Percentiles rank a stretch among this genome's conserved stretches.
Evolutionary conservation across 2,113 vertebrate genomes (phyloP).

Genomic region (Recurvirostra avosetta): DNA sequence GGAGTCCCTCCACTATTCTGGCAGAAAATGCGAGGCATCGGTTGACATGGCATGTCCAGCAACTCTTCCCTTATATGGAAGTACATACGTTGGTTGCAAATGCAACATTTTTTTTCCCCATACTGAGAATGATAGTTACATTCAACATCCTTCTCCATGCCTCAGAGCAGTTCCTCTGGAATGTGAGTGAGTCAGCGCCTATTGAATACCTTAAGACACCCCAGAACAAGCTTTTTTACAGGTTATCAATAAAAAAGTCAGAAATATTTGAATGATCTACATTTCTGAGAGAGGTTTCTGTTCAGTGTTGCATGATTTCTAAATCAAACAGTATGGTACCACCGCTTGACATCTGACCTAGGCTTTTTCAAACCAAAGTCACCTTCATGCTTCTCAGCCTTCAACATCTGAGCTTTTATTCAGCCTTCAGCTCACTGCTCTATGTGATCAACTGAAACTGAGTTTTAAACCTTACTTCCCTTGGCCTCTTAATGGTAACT

Average conservation of each 20-base stretch:
- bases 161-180: not conserved
- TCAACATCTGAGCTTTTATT: not conserved
- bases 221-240: not conserved
- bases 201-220: not conserved
- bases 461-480: not conserved
- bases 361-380: not conserved
- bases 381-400: not conserved
- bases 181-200: not conserved
- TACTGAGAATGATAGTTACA: accelerated
- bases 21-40: not conserved
- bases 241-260: not conserved
- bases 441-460: not conserved
- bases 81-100: not conserved
- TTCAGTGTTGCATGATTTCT: not conserved
- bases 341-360: not conserved
- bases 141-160: not conserved
- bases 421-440: not conserved
- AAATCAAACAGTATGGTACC: not conserved
- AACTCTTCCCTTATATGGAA: not conserved
- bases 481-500: not conserved
- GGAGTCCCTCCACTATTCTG: not conserved
- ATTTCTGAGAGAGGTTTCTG: not conserved
- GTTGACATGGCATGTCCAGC: not conserved
- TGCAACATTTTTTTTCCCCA: not conserved
- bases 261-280: not conserved